Evolutionary conservation across 1,140 invertebrate species (phyloP).

Genomic region (Drosophila kohkoa): DNA sequence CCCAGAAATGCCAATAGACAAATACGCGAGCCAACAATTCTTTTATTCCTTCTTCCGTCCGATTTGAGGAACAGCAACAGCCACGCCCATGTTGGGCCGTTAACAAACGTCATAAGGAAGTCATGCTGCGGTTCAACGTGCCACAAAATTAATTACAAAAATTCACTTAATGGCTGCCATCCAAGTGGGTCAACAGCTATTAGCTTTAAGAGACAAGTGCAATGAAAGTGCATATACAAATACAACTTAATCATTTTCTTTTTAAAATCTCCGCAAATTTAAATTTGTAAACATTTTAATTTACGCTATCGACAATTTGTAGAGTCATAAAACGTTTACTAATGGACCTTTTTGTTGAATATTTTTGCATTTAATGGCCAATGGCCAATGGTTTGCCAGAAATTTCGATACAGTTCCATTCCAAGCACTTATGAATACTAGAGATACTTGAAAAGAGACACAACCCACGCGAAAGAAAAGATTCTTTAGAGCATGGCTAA

Average conservation of each 20-base stretch:
- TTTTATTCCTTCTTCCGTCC: background rate
- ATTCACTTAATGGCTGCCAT: constrained; percentile 75
- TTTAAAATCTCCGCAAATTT: too few species aligned
- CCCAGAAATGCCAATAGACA: constrained; percentile 68
- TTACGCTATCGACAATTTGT: constrained; percentile 13
- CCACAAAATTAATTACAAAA: constrained; percentile 77
- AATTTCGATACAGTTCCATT: constrained; percentile 36
- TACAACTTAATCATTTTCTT: background rate
- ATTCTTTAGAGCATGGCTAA: constrained; percentile 39
- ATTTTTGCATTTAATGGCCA: constrained; percentile 7
- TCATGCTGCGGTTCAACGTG: constrained; percentile 41
- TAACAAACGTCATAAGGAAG: constrained; percentile 41
- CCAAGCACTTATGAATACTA: constrained; percentile 21
- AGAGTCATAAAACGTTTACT: constrained; percentile 28
- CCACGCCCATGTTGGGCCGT: constrained; percentile 55
- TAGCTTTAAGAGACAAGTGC: constrained; percentile 33
- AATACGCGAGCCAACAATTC: constrained; percentile 41
- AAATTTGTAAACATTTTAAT: constrained; percentile 3
- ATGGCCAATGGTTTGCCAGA: constrained; percentile 41
- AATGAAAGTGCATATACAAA: constrained; percentile 29
- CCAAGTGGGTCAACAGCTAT: constrained; percentile 77
- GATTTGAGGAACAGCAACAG: background rate
- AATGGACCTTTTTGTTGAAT: constrained; percentile 8
- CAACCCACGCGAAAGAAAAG: constrained; percentile 21
- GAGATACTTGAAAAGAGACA: background rate